Base-by-base conservation (phyloP, 2,797 vertebrate species). In the Trematomus bernacchii region DNA sequence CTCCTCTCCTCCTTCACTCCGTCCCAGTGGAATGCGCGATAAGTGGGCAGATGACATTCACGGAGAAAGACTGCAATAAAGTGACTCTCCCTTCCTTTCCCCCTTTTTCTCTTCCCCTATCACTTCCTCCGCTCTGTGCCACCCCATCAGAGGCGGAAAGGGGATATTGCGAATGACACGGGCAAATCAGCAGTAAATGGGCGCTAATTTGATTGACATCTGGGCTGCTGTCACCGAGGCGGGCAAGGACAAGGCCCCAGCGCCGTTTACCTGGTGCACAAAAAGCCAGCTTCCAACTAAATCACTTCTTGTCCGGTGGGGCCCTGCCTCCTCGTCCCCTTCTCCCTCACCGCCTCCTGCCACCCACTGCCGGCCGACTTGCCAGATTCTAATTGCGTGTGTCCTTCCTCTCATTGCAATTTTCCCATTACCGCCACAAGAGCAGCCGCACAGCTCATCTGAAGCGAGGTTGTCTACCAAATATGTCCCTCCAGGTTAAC, bases 131-230 rank as follows among this genome's bases (percentile, higher is more conserved):
- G 80, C 61, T 75, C 84, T 52, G 84, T 80, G 86, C 79, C 88
- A 83, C 85, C 75, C 63, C 91, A 73, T 94, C 94, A 94, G 86
- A 86, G 85, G 73, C 81, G 85, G 91, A 76, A 71, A 94, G 96
- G 95, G 96, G 97, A 97, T 97, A 98, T 99, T 99, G 97, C 96
- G 92, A 97, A 97, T 97, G 97, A 98, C 97, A 97, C 94, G 93
- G 96, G 96, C 96, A 98, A 98, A 99, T 99, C 97, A 98, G 97
- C 96, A 96, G 97, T 97, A 99, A 99, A 99, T 99, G 96, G 97
- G 94, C 93, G 88, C 96, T 98, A 98, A 99, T 99, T 98, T 99
- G 98, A 99, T 99, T 99, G 98, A 98, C 97, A 98, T 97, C 97
- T 98, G 97, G 97, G 97, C 96, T 95, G 96, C 97, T 98, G 98